Base-by-base conservation (phyloP, 2,113 vertebrate species). In the Heterotis niloticus region DNA sequence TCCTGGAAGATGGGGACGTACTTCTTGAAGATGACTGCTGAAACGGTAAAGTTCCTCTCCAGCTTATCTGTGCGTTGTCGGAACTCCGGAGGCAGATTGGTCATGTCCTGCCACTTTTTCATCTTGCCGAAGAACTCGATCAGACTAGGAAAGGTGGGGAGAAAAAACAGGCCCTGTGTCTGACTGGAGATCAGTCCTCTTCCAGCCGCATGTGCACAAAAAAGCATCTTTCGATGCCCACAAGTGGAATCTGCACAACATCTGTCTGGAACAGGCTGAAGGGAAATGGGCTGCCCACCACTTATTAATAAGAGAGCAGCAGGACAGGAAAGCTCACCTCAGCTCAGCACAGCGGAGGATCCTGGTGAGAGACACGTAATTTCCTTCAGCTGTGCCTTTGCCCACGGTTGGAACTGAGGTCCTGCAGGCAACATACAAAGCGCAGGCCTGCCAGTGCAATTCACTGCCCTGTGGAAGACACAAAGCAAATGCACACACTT, bases 31-130 rank as follows among this genome's bases (percentile, higher is more conserved):
- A 98, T 94, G 60, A 98, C 96, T 23, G 97, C 93, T 23, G 96
- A 95, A 78, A 98, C 95, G 0, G 95, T 97, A 13, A 98, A 98
- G 84, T 98, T 96, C 44, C 97, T 94, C 89, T 98, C 97, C 66
- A 98, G 86, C 81, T 94, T 94, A 80, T 95, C 90, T 0, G 96
- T 98, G 81, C 93, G 90, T 76, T 94, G 93, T 81, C 95, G 88
- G 90, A 98, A 98, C 14, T 96, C 94, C 69, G 89, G 87, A 0
- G 95, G 92, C 26, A 98, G 89, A 79, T 90, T 89, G 80, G 96
- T 93, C 97, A 98, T 98, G 80, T 97, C 96, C 89, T 96, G 95
- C 97, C 97, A 98, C 76, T 98, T 98, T 88, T 94, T 96, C 94
- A 98, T 96, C 91, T 98, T 98, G 87, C 88, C 96, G 80, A 98